Base-by-base conservation (phyloP, 2,113 vertebrate genomes). In the Orycteropus afer region DNA sequence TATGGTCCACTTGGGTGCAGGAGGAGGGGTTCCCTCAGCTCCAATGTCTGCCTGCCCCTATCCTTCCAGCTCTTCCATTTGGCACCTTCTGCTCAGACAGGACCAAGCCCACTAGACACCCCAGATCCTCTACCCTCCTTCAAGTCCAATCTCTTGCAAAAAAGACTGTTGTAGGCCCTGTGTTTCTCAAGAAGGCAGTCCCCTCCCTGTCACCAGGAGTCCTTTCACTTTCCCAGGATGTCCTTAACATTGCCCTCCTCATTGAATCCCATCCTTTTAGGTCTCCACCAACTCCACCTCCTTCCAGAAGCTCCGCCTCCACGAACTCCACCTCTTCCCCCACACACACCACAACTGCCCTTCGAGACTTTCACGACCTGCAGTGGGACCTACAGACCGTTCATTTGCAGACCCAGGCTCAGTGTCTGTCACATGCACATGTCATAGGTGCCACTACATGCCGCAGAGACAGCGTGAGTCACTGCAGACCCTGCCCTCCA, bases 1-100 rank as follows among this genome's bases (percentile, higher is more conserved):
- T 40, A 7, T 47, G 42, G 37, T 25, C 49, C 4, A 13, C 10
- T 2, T 8, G 2, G 29, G 7, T 22, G 6, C 12, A 2, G 37
- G 23, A 3, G 29, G 55, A 78, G 17, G 47, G 23, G 25, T 40
- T 37, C 53, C 47, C 42, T 29, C n/a, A 49, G 37, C 51, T 32
- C 15, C n/a, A 45, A 55, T 29, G 57, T 25, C 67, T 42, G 79
- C 22, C 29, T 42, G 15, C 17, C 32, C 3, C 55, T 17, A 18
- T 32, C 1, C n/a, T n/a, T 27, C 18, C n/a, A 29, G 83, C 32
- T 34, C n/a, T 23, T 86, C 59, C 25, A 53, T 47, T 63, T 45
- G n/a, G 55, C 37, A 37, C 37, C 7, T 22, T 37, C 67, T 76
- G 83, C 45, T 27, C 76, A 49, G 85, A 25, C 22, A 23, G 42